Evolutionary conservation across 1,140 invertebrate species (phyloP).

Genomic region (Galleria mellonella): DNA sequence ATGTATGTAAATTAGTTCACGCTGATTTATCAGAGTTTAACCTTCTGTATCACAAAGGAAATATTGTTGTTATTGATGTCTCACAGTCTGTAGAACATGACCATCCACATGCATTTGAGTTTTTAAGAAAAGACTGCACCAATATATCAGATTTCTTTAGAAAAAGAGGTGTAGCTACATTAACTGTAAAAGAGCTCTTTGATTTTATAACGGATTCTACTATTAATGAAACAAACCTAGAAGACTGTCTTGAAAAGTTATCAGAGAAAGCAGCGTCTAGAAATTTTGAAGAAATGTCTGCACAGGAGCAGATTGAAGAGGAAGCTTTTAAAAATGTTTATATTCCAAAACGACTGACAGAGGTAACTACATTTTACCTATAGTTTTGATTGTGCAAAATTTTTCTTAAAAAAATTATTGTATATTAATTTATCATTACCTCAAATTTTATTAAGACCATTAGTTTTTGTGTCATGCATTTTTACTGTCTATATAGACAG

Average conservation of each 20-base stretch:
- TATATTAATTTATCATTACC: no score
- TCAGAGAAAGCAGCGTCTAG: slow-evolving; percentile 79
- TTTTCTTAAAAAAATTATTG: no score
- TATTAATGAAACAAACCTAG: slow-evolving; percentile 88
- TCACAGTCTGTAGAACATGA: slow-evolving; percentile 99
- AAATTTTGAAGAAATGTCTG: slow-evolving; percentile 77
- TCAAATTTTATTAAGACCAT: no score
- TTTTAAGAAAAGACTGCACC: slow-evolving; percentile 95
- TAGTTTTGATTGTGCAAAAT: no score
- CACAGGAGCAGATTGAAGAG: slow-evolving; percentile 85
- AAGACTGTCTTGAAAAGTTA: slow-evolving; percentile 83
- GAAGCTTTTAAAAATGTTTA: slow-evolving; percentile 96
- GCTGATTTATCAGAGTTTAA: slow-evolving; percentile 99
- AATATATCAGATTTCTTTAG: slow-evolving; percentile 96
- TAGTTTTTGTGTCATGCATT: no score
- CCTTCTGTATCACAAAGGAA: slow-evolving; percentile 88
- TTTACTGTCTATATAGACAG: no score
- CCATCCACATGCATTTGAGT: slow-evolving; percentile 95
- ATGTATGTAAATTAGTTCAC: slow-evolving; percentile 95
- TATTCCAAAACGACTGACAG: slow-evolving; percentile 95
- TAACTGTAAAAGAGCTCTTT: slow-evolving; percentile 94
- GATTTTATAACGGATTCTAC: slow-evolving; percentile 95
- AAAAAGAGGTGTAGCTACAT: slow-evolving; percentile 90
- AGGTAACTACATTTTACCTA: slow-evolving; percentile 75
- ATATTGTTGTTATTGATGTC: slow-evolving; percentile 96